Evolutionary conservation across 2,888 invertebrate genomes (phyloP).

Genomic region (Diachrysia chrysitis): DNA sequence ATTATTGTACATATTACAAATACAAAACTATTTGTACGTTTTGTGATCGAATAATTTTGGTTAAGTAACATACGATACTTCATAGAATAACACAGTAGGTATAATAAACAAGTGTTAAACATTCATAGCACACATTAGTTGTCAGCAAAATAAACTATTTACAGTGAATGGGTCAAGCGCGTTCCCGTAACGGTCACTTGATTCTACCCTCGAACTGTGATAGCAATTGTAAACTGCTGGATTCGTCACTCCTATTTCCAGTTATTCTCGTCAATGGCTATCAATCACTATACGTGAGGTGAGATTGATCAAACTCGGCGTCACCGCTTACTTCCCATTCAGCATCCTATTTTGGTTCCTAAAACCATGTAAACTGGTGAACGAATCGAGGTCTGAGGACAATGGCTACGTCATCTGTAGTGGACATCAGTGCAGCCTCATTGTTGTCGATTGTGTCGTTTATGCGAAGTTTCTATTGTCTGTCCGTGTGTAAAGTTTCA

Average conservation of each 20-base stretch:
- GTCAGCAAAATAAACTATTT: constrained; percentile 57
- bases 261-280: background rate
- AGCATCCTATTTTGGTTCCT: constrained; percentile 51
- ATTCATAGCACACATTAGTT: constrained; percentile 50
- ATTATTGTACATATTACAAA: background rate
- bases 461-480: constrained; percentile 83
- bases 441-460: constrained; percentile 75
- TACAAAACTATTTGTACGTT: background rate
- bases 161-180: constrained; percentile 29
- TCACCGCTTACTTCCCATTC: background rate
- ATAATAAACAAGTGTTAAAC: constrained; percentile 39
- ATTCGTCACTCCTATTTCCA: background rate
- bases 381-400: constrained; percentile 65
- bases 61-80: constrained; percentile 19
- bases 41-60: background rate
- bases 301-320: background rate
- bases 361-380: constrained; percentile 62
- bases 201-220: constrained; percentile 17
- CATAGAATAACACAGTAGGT: constrained; percentile 32
- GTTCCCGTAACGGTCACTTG: constrained; percentile 29
- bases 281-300: background rate
- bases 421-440: constrained; percentile 75
- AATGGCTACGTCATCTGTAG: constrained; percentile 69
- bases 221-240: background rate
- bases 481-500: constrained; percentile 82